Evolutionary conservation across 2,888 invertebrate genomes (phyloP), one percentile per base, ranked within the genome.

Genomic region (Epirrita christyi): DNA sequence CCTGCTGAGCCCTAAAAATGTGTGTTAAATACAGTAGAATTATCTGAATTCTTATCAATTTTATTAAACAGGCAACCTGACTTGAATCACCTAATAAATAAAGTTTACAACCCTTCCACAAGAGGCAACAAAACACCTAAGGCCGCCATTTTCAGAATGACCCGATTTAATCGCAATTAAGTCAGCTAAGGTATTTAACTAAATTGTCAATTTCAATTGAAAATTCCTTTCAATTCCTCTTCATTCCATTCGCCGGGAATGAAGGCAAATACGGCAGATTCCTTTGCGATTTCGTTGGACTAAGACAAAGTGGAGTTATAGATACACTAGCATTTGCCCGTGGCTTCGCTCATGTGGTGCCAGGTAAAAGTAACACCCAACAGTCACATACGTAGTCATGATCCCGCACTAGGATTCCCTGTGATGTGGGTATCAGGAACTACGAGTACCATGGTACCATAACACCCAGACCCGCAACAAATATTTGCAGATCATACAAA

Each of bases 161-260:
- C 59, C 66, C 61, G 64, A 71, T 71, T 71, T 71, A 72, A 75
- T 75, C 70, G 72, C 71, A 72, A 78, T 73, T 75, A 77, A 76
- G 69, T 64, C 68, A 57, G 66, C 61, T 64, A 63, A 70, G 68
- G 68, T 69, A 73, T 73, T 76, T 70, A 73, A 70, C 73, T 66
- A 70, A 73, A 78, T 75, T 73, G 75, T 70, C 75, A 76, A 72
- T 77, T 77, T 72, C 70, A 78, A 76, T 77, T 73, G 76, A 71
- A 69, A 78, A 80, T 78, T 72, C 73, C 73, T 61, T 66, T 70
- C 67, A 74, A 75, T 73, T 77, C 73, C 72, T 65, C 65, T 61
- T 73, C 71, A 73, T 77, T 78, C 74, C 70, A 64, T 60, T 59
- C 55, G 32, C 32, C 32, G 61, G 64, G 69, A 73, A 71, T 71